These are phyloP conservation scores for Micromys minutus DNA, from an alignment of 2,113 vertebrate species.

Conservation along the genomic window DNA sequence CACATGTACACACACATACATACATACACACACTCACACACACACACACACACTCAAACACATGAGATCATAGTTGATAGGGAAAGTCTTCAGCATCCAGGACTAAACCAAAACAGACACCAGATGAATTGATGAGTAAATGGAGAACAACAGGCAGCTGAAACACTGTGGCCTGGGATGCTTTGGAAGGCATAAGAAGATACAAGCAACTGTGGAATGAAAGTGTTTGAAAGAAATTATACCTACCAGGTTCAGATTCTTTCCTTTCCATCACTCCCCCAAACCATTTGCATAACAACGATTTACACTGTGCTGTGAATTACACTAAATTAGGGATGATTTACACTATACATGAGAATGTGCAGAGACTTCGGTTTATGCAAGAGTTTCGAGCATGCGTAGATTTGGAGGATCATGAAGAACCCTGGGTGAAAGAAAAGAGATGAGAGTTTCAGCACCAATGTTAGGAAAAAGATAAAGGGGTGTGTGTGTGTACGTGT, in stretches of 20 bases:
- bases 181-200: not conserved
- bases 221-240: not conserved
- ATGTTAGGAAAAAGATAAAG: too few relatives aligned
- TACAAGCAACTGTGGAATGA: not conserved
- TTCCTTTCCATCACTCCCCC: not conserved
- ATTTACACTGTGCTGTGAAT: not conserved
- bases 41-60: not conserved
- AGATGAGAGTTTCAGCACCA: too few relatives aligned
- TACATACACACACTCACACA: not conserved
- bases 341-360: not conserved
- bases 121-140: not conserved
- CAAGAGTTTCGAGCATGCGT: not conserved
- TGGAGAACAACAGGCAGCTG: not conserved
- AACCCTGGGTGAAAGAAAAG: too few relatives aligned
- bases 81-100: not conserved
- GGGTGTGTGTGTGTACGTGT: too few relatives aligned
- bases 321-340: not conserved
- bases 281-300: not conserved
- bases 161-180: not conserved
- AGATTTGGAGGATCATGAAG: not conserved
- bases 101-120: not conserved
- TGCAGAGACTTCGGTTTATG: not conserved
- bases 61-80: not conserved
- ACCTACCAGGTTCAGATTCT: not conserved
- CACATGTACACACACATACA: not conserved